phyloP scores from a whole-genome alignment of 1,140 invertebrate species.

The Galendromus occidentalis region DNA sequence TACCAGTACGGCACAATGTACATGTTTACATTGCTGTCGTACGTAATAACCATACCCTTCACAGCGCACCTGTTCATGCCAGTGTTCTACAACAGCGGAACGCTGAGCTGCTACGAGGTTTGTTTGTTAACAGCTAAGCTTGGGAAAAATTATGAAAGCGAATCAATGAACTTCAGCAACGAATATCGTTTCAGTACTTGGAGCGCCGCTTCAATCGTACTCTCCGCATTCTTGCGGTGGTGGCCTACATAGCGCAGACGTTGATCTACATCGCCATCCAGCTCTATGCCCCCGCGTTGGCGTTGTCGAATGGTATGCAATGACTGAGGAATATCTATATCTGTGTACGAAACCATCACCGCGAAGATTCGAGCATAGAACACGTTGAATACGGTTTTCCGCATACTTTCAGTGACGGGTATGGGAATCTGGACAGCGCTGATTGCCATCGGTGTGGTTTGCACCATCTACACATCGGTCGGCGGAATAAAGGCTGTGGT shows the following conservation, averaged over 20 bases:
- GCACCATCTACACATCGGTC: conserved; percentile 29
- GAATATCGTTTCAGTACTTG: conserved; percentile 37
- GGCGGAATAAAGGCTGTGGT: conserved; percentile 35
- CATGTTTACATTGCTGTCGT: conserved; percentile 13
- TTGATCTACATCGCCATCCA: conserved; percentile 33
- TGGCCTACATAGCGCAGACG: conserved; percentile 54
- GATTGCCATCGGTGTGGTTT: conserved; percentile 27
- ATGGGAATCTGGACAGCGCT: conserved; percentile 27
- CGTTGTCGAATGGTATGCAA: conserved; percentile 28
- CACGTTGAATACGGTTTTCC: too few species aligned
- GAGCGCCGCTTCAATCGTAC: conserved; percentile 51
- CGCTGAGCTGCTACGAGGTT: conserved; percentile 31
- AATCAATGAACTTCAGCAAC: background rate
- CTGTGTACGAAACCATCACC: too few species aligned
- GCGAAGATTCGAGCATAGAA: too few species aligned
- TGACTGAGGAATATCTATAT: too few species aligned
- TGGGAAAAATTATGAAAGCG: background rate
- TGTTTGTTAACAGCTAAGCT: conserved; percentile 16
- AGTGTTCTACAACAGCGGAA: conserved; percentile 27
- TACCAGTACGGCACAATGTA: conserved; percentile 22
- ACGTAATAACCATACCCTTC: conserved; percentile 23
- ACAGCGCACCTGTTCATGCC: conserved; percentile 29
- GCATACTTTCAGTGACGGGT: conserved; percentile 28
- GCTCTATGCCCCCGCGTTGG: conserved; percentile 32
- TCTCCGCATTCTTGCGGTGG: conserved; percentile 46